Evolutionary conservation across 2,797 vertebrate genomes (phyloP), one percentile per base, ranked within the genome.

Genomic region (Sebastes kiyomatsui): DNA sequence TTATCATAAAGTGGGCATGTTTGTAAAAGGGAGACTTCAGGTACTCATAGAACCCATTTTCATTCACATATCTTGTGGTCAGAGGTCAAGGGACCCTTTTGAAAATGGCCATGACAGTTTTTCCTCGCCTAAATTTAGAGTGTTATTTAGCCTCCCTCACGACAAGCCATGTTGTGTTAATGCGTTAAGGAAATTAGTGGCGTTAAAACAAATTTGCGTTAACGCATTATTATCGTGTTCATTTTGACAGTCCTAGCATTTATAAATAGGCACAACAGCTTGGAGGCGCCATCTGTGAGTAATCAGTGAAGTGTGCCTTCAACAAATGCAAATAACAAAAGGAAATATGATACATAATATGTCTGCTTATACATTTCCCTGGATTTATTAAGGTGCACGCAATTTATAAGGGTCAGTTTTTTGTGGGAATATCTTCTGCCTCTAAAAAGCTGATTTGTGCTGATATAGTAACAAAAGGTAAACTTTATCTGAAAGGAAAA

Each of bases 251-350:
- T 20, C 46, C 46, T 20, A 9, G 18, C 18, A n/a, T 52, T 20
- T 25, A 66, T 80, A 35, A 35, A 58, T 71, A 62, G 20, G 32
- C 58, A 13, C 67, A 42, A 0, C 42, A 52, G 38, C 58, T 33
- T 30, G 23, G 28, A 56, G 52, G 56, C 46, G 23, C 72, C 20
- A 38, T 55, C 62, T 70, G 52, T 1, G 42, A 60, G 58, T 35
- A 67, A 77, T 81, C 62, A 54, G n/a, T 25, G 25, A 72, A 77
- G 61, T 35, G 46, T 38, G 66, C 27, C 61, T 55, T 68, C n/a
- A 55, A 68, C 32, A 23, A 68, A 69, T 30, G 30, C 46, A 82
- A 76, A 73, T 58, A 60, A 78, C 35, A 35, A 20, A 16, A 66
- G 28, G 23, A 49, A 81, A 67, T 16, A 61, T 1, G 27, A 71